Evolutionary conservation across 1,140 invertebrate species (phyloP).

Genomic region (Zelostemma sp.): DNA sequence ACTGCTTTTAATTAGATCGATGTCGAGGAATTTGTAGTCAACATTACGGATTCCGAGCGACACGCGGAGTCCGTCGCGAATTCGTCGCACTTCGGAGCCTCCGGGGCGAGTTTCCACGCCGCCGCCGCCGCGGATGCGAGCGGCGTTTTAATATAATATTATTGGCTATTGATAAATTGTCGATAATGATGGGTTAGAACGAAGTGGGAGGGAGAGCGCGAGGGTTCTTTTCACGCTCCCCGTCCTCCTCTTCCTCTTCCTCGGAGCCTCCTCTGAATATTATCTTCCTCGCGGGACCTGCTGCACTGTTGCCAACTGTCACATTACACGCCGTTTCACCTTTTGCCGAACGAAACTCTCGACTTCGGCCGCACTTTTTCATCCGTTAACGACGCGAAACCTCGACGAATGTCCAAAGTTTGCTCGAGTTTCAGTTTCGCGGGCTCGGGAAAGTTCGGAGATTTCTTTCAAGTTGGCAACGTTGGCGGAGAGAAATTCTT

Average conservation of each 20-base stretch:
- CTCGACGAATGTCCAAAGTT: too few relatives aligned
- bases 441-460: too few relatives aligned
- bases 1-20: conserved; percentile 62
- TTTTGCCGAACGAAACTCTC: conserved; percentile 9
- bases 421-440: too few relatives aligned
- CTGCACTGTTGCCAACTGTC: conserved; percentile 34
- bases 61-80: conserved; percentile 40
- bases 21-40: conserved; percentile 36
- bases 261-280: conserved; percentile 22
- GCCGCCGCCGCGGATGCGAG: conserved; percentile 49
- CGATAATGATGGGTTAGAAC: conserved; percentile 69
- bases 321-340: neutral
- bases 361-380: conserved; percentile 4
- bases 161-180: conserved; percentile 73
- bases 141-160: conserved; percentile 71
- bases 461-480: conserved; percentile 20
- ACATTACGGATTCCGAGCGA: conserved; percentile 61
- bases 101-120: conserved; percentile 50
- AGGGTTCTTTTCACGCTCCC: conserved; percentile 30
- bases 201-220: conserved; percentile 38
- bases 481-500: conserved; percentile 18
- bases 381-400: too few relatives aligned
- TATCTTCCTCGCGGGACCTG: conserved; percentile 15
- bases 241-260: conserved; percentile 20
- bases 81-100: conserved; percentile 46